These are phyloP conservation scores for Mus pahari DNA, from an alignment of 2,113 vertebrate genomes.

Conservation along the genomic window DNA sequence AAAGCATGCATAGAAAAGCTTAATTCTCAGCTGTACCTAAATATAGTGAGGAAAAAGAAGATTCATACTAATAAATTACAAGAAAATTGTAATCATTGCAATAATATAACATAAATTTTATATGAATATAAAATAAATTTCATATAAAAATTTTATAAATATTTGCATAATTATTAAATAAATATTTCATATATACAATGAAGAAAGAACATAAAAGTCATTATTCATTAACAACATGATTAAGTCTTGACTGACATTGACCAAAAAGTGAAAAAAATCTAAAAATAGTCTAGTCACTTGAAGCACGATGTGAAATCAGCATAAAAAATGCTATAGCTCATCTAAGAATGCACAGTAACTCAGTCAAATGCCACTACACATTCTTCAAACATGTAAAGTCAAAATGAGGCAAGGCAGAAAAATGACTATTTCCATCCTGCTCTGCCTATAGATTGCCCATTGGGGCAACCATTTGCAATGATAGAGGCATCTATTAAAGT, in stretches of 20 bases:
- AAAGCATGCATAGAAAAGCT: background rate
- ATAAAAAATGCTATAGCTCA: constrained; percentile 33
- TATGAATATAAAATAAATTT: background rate
- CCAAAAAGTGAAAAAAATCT: background rate
- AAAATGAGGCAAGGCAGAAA: background rate
- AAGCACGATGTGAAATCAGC: background rate
- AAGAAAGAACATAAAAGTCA: background rate
- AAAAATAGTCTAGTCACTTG: constrained; percentile 41
- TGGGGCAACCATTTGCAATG: background rate
- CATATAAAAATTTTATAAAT: background rate
- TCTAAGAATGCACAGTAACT: constrained; percentile 10
- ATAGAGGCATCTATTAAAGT: background rate
- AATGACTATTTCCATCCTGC: background rate
- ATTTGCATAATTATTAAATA: background rate
- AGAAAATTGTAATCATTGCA: background rate
- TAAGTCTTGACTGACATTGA: background rate
- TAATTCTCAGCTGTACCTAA: background rate
- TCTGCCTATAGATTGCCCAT: background rate
- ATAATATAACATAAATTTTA: background rate
- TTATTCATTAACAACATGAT: constrained; percentile 1
- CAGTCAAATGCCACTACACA: background rate
- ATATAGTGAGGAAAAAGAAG: background rate
- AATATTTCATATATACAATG: background rate
- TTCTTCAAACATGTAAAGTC: background rate
- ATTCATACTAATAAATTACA: background rate